Base-by-base conservation (phyloP, 2,113 vertebrate genomes). In the Macquaria ambigua region DNA sequence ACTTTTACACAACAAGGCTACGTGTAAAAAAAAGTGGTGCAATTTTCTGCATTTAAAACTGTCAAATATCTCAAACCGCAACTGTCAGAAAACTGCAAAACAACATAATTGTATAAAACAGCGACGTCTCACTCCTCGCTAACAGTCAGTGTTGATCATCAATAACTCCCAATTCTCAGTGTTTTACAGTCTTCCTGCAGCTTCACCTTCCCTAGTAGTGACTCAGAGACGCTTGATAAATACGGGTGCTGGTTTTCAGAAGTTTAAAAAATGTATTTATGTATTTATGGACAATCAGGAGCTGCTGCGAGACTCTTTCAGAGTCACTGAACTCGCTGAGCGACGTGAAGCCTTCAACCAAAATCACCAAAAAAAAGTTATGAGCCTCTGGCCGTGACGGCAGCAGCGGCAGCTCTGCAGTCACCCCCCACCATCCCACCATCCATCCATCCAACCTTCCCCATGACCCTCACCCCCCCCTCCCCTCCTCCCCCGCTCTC, bases 401-500 rank as follows among this genome's bases (percentile, higher is more conserved):
- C 71, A 58, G 69, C 86, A 34, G 61, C 7, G 6, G 9, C 41
- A 16, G n/a, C 50, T 58, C 79, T 43, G 11, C 56, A 48, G 39
- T 41, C 70, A 4, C 11, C 28, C 28, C 28, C 28, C 28, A 1
- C 28, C 28, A 31, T 2, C 15, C 43, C 41, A 10, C 6, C 6
- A 28, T 63, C 53, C 48, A 77, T 75, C 83, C 81, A 69, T 67
- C 87, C 73, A 80, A 73, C 87, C 81, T 75, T 64, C 70, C 77
- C 61, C 61, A 43, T 87, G 81, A 81, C 82, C 77, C 85, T 96
- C 96, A 93, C 96, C 64, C 61, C 56, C 55, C 48, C 55, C 16
- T 16, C 2, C 4, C 2, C 4, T 2, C 95, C 94, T 94, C 88
- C 95, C 92, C 95, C 87, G 93, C 93, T 95, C 95, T 55, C 48